Evolutionary conservation across 2,797 vertebrate genomes (phyloP), one percentile per base, ranked within the genome.

Genomic region (Notolepis coatsorum): DNA sequence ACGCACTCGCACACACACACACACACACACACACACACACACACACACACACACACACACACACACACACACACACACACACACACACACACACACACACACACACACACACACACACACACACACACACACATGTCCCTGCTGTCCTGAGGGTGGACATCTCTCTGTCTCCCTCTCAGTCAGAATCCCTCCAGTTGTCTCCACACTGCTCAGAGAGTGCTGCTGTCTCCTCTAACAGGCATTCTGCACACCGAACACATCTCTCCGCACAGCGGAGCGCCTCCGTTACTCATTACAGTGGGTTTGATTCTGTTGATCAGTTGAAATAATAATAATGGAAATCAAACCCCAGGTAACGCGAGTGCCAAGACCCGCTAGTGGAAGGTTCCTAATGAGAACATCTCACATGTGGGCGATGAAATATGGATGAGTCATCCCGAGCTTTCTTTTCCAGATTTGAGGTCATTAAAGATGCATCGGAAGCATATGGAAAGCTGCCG

Each of bases 391-490:
- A 91, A 93, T 91, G 91, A 93, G 92, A 90, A 80, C 81, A 63
- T 88, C 86, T 93, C 92, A 91, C 92, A 93, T 93, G 93, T 93
- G 92, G 90, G 89, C 89, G 82, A 93, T 94, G 89, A 94, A 93
- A 93, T 93, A 93, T 94, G 91, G 86, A 93, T 93, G 91, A 85
- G 84, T 90, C 92, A 91, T 93, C 91, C 88, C 79, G 79, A 92
- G 89, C 90, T 93, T 92, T 92, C 92, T 93, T 93, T 91, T 92
- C 90, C 89, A 91, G 90, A 92, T 93, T 93, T 92, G 85, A 91
- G 86, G 91, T 94, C 93, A 94, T 94, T 93, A 94, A 94, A 93
- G 92, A 93, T 93, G 93, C 91, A 94, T 92, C 89, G 84, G n/a
- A 82, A 92, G 92, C 93, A 93, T 94, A 94, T 93, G 92, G 92